Evolutionary conservation across 2,797 vertebrate genomes (phyloP).

Genomic region (Rhinophrynus dorsalis): DNA sequence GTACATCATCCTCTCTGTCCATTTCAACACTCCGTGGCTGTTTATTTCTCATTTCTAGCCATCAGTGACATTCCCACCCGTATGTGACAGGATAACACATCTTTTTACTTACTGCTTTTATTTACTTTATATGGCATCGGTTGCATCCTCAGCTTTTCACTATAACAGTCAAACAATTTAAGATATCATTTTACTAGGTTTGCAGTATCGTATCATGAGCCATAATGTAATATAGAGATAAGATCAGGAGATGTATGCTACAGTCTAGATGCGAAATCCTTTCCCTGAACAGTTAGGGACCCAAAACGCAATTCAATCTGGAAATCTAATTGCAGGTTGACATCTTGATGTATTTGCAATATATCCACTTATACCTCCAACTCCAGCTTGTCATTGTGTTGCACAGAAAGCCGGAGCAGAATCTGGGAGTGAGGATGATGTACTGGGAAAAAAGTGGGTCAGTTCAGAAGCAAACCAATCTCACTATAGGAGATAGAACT

Average conservation of each 20-base stretch:
- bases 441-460: too few species aligned
- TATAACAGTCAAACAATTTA: too few species aligned
- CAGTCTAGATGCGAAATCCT: neutral
- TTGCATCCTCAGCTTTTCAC: neutral
- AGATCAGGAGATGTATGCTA: neutral
- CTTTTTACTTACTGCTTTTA: neutral
- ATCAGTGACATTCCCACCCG: neutral
- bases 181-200: too few species aligned
- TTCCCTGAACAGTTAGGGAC: neutral
- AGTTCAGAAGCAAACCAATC: too few species aligned
- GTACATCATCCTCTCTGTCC: too few species aligned
- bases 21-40: too few species aligned
- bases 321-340: neutral
- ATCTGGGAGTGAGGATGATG: too few species aligned
- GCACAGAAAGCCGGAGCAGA: too few species aligned
- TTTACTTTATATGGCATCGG: neutral
- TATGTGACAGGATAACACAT: neutral
- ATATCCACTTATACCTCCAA: too few species aligned
- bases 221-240: neutral
- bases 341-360: neutral
- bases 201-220: neutral
- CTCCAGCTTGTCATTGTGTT: too few species aligned
- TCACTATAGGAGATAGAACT: too few species aligned
- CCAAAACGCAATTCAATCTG: neutral
- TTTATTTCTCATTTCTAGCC: neutral